These are phyloP conservation scores for Spermophilus dauricus DNA, from an alignment of 2,113 vertebrate species.

Conservation along the genomic window DNA sequence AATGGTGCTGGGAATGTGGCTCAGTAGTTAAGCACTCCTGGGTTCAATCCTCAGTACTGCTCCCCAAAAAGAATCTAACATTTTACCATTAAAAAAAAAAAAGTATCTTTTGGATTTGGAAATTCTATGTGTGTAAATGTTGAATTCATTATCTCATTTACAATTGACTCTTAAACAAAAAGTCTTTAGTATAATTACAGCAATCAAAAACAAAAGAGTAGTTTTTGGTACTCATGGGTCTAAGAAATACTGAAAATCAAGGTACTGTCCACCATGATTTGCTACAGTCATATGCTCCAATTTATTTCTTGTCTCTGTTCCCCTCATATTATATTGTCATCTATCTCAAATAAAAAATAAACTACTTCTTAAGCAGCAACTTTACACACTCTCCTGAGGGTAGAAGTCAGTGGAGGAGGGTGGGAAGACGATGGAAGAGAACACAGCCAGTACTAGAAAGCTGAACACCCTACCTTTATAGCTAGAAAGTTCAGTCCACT, in stretches of 20 bases:
- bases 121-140: background rate
- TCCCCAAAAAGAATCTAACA: no score
- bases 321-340: background rate
- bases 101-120: conserved; percentile 16
- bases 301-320: background rate
- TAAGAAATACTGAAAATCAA: background rate
- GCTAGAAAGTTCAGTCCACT: conserved; percentile 97
- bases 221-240: background rate
- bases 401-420: background rate
- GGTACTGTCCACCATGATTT: background rate
- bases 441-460: background rate
- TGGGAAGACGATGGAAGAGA: accelerated
- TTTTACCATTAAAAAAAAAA: background rate
- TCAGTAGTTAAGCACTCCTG: no score
- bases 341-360: background rate
- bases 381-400: background rate
- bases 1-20: no score
- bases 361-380: background rate
- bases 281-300: background rate
- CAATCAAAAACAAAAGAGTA: background rate
- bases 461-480: conserved; percentile 91
- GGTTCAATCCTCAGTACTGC: no score
- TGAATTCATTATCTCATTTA: background rate
- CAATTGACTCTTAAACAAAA: conserved; percentile 20
- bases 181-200: conserved; percentile 47